phyloP scores from a whole-genome alignment of 2,113 vertebrate genomes.

The Dendrocopos noguchii region DNA sequence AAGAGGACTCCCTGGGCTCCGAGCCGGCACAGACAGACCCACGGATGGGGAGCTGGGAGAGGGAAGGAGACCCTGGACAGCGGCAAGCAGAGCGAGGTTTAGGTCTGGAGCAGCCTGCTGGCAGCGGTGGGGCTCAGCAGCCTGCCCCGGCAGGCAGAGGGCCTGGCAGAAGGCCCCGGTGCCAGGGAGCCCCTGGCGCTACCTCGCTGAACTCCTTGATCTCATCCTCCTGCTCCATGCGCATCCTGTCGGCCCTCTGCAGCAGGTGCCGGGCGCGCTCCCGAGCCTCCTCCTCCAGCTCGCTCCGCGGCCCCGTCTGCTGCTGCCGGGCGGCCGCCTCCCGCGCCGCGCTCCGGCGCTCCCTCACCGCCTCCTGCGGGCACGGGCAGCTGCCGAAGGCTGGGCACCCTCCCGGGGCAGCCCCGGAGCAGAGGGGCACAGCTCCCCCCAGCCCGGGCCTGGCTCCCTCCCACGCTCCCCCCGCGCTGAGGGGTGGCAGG shows the following conservation, averaged over 20 bases:
- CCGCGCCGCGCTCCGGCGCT: constrained; percentile 75
- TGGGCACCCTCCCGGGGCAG: accelerated
- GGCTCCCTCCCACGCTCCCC: background rate
- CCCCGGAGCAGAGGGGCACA: background rate
- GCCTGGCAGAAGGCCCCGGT: background rate
- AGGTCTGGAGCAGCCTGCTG: background rate
- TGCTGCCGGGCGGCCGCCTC: constrained; percentile 73
- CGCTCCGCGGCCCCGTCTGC: constrained; percentile 75
- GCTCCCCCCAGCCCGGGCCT: background rate
- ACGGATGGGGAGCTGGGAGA: accelerated
- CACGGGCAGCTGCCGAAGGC: background rate
- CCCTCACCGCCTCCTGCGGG: constrained; percentile 72
- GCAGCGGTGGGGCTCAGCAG: background rate
- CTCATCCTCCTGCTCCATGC: constrained; percentile 89
- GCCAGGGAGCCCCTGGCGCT: accelerated
- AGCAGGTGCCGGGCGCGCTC: constrained; percentile 77
- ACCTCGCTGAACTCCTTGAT: constrained; percentile 84
- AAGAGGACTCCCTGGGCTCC: background rate
- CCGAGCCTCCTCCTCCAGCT: constrained; percentile 81
- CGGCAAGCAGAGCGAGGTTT: background rate
- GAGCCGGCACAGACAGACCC: no score
- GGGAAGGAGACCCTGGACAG: background rate
- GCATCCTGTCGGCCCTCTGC: constrained; percentile 75
- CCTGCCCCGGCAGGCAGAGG: background rate
- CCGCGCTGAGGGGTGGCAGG: background rate